These are phyloP conservation scores for Carpatolechia fugitivella DNA, from an alignment of 2,888 invertebrate species.

Conservation along the genomic window DNA sequence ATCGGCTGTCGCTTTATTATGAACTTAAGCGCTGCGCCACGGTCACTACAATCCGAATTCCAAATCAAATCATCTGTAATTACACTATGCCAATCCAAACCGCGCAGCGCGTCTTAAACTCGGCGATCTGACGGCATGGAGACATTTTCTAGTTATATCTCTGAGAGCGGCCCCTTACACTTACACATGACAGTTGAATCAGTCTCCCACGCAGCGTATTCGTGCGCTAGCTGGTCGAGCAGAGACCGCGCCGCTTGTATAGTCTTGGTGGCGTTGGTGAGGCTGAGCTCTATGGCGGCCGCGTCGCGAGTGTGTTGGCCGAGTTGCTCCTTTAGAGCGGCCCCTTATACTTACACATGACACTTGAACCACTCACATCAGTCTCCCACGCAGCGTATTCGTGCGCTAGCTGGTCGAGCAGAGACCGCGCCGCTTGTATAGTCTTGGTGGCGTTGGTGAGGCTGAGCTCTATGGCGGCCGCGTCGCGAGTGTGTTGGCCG, in stretches of 20 bases:
- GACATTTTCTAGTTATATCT: no score
- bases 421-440: constrained; percentile 84
- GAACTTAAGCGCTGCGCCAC: no score
- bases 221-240: constrained; percentile 92
- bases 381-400: constrained; percentile 93
- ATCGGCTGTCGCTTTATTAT: no score
- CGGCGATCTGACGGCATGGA: no score
- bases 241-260: constrained; percentile 87
- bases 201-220: constrained; percentile 47
- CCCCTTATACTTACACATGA: neutral
- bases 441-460: constrained; percentile 88
- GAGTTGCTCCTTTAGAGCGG: constrained; percentile 79
- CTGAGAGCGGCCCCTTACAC: no score
- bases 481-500: constrained; percentile 94
- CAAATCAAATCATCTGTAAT: no score
- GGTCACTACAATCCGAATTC: no score
- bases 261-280: constrained; percentile 87
- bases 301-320: constrained; percentile 96
- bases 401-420: constrained; percentile 92
- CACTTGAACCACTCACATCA: constrained; percentile 56
- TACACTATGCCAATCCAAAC: no score
- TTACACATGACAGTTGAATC: constrained; percentile 53
- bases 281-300: constrained; percentile 91
- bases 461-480: constrained; percentile 93
- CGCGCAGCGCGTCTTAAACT: no score